These are phyloP conservation scores for Catharus minimus DNA, from an alignment of 2,113 vertebrate genomes.

Conservation along the genomic window DNA sequence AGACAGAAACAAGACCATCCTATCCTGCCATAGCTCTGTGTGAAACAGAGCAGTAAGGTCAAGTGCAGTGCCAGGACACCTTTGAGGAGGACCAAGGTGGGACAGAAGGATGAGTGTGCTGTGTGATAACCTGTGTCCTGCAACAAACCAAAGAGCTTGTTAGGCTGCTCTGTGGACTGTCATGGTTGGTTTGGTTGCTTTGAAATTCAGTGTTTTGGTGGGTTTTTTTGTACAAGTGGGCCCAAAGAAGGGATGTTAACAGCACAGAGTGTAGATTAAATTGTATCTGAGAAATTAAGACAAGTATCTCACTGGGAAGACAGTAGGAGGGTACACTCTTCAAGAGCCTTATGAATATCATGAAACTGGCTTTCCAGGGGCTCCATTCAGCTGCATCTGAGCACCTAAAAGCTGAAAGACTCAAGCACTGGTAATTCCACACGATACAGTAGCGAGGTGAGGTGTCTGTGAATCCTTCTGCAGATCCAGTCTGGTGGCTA, in stretches of 20 bases:
- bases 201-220: neutral
- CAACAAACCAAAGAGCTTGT: neutral
- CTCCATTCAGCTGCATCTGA: neutral
- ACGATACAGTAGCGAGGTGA: neutral
- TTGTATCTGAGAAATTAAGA: neutral
- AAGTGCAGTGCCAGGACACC: neutral
- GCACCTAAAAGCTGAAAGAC: neutral
- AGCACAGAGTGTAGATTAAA: neutral
- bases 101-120: neutral
- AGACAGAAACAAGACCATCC: neutral
- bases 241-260: neutral
- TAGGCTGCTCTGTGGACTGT: neutral
- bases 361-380: neutral
- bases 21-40: neutral
- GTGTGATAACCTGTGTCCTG: neutral
- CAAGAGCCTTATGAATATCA: neutral
- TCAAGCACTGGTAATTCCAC: neutral
- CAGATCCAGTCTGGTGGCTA: constrained; percentile 76
- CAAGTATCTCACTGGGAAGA: neutral
- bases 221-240: neutral
- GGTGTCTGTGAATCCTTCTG: neutral
- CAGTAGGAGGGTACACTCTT: neutral
- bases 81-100: neutral
- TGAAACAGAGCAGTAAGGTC: neutral
- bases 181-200: neutral